These are phyloP conservation scores for Cerceris ruficornis DNA, from an alignment of 2,888 invertebrate genomes.

Conservation along the genomic window DNA sequence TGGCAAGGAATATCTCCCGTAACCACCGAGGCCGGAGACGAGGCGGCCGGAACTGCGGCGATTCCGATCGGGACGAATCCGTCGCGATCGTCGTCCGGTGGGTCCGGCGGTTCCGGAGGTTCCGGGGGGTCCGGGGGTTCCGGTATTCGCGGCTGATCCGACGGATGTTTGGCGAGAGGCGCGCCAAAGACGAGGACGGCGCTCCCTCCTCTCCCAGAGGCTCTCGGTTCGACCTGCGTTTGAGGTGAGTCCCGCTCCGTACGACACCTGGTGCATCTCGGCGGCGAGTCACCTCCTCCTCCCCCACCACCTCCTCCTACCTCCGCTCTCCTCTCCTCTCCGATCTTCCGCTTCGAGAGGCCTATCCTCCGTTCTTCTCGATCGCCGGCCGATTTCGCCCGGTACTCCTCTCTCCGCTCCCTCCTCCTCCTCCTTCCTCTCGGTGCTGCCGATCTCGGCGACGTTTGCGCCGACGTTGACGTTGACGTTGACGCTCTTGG, in stretches of 20 bases:
- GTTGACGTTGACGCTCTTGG: neutral
- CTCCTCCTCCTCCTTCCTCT: conserved; percentile 12
- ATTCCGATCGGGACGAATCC: conserved; percentile 12
- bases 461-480: neutral
- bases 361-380: conserved; percentile 5
- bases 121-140: conserved; percentile 30
- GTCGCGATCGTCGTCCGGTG: conserved; percentile 5
- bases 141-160: neutral
- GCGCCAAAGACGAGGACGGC: conserved; percentile 14
- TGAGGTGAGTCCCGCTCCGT: conserved; percentile 65
- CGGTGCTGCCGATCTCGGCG: conserved; percentile 21
- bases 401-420: neutral
- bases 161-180: neutral
- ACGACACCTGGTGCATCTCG: conserved; percentile 76
- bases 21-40: conserved; percentile 18
- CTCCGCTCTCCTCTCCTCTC: conserved; percentile 31
- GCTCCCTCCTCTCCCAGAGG: conserved; percentile 26
- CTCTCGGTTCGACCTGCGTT: conserved; percentile 58
- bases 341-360: conserved; percentile 24
- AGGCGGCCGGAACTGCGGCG: conserved; percentile 30
- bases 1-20: conserved; percentile 27
- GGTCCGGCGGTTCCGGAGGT: neutral
- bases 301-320: conserved; percentile 60
- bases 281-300: conserved; percentile 78
- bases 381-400: conserved; percentile 12